A percentile compares a stretch with the other conserved stretches of the same genome.
Evolutionary conservation across 2,888 invertebrate species (phyloP).

Genomic region (Chaitophorus viminalis): DNA sequence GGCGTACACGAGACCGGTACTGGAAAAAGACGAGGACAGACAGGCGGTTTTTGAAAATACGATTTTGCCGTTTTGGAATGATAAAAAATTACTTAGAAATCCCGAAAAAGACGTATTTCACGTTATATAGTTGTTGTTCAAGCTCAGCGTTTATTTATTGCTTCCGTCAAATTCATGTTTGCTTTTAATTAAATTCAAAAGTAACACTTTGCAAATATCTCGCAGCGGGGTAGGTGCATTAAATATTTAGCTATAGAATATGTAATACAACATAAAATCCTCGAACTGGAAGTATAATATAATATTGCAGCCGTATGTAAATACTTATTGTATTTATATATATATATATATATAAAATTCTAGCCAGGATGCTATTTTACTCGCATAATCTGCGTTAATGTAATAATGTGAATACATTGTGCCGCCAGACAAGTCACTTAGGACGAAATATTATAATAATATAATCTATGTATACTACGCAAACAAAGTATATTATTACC

Average conservation of each 20-base stretch:
- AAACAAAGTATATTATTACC: background rate
- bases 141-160: slow-evolving; percentile 13
- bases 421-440: background rate
- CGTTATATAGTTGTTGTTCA: background rate
- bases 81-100: slow-evolving; percentile 18
- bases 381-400: background rate
- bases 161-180: background rate
- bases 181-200: slow-evolving; percentile 29
- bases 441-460: background rate
- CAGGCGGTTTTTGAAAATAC: slow-evolving; percentile 16
- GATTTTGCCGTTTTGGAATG: background rate
- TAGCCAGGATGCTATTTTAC: background rate
- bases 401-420: background rate
- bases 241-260: background rate
- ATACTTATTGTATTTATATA: too few relatives aligned
- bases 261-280: background rate
- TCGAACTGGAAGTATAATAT: background rate
- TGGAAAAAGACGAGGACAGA: background rate
- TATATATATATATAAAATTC: background rate
- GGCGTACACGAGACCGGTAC: background rate
- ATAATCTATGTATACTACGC: background rate
- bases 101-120: background rate
- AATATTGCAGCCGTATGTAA: background rate
- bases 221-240: background rate
- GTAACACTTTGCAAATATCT: slow-evolving; percentile 4